Evolutionary conservation across 1,140 invertebrate species (phyloP).

Genomic region (Brachystomella parvula): DNA sequence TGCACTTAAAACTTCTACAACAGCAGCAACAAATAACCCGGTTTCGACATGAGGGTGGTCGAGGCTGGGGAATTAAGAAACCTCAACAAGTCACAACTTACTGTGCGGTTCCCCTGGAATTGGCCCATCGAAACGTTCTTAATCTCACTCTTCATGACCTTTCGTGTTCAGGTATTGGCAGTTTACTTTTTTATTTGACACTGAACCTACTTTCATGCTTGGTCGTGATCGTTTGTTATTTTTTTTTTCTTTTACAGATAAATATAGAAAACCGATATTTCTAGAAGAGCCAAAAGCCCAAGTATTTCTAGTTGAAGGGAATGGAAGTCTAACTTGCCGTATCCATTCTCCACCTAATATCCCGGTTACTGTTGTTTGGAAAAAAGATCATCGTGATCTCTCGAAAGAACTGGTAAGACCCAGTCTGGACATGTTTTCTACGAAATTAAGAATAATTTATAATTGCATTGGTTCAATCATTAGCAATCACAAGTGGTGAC

Average conservation of each 20-base stretch:
- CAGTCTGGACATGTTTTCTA: not conserved
- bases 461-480: not conserved
- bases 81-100: not conserved
- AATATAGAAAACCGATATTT: constrained; percentile 76
- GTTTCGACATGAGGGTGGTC: not conserved
- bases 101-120: constrained; percentile 22
- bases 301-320: constrained; percentile 73
- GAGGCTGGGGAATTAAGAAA: constrained; percentile 18
- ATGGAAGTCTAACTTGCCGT: constrained; percentile 69
- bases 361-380: constrained; percentile 73
- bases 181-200: not conserved
- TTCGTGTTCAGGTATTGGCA: constrained; percentile 54
- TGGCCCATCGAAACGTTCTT: constrained; percentile 16
- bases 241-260: constrained; percentile 47
- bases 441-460: not conserved
- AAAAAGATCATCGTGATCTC: constrained; percentile 74
- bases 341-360: constrained; percentile 57
- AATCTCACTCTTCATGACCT: constrained; percentile 26
- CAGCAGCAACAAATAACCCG: not conserved
- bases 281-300: constrained; percentile 68
- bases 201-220: constrained; percentile 16
- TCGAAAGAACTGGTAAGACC: constrained; percentile 34
- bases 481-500: constrained; percentile 37
- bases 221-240: constrained; percentile 16
- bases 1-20: constrained; percentile 19